Evolutionary conservation across 2,113 vertebrate species (phyloP).

Genomic region (Sitta europaea): DNA sequence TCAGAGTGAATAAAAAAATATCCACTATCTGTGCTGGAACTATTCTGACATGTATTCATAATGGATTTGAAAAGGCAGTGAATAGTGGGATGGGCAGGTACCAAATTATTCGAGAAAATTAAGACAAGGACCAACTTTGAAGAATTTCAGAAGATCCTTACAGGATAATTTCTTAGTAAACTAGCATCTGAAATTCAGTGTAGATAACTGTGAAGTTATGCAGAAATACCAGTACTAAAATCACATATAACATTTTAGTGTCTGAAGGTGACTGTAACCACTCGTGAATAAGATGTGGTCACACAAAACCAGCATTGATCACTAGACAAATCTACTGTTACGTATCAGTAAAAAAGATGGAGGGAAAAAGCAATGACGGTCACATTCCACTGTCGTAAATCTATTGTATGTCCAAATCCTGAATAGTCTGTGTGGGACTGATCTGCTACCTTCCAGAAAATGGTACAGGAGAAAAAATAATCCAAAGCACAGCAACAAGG

Average conservation of each 20-base stretch:
- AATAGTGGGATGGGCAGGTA: not conserved
- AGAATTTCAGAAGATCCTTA: not conserved
- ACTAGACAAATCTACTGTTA: not conserved
- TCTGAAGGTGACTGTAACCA: not conserved
- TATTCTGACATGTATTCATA: not conserved
- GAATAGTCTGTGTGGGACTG: not conserved
- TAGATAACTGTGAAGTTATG: not conserved
- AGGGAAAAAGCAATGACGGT: not conserved
- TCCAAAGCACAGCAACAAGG: not conserved
- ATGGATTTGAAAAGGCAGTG: not conserved
- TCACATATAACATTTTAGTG: not conserved
- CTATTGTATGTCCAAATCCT: not conserved
- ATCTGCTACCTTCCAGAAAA: not conserved
- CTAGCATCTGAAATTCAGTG: not conserved
- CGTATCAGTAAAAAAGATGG: not conserved
- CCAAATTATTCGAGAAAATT: not conserved
- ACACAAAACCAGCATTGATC: not conserved
- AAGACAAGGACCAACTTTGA: not conserved
- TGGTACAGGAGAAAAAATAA: not conserved
- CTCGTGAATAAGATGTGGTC: not conserved
- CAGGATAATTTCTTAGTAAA: not conserved
- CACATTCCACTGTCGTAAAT: rapidly evolving
- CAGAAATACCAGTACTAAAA: not conserved
- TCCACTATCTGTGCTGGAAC: not conserved
- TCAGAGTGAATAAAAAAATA: not conserved